Evolutionary conservation across 2,888 invertebrate genomes (phyloP).

Genomic region (Sinopyrophorus schimmeli): DNA sequence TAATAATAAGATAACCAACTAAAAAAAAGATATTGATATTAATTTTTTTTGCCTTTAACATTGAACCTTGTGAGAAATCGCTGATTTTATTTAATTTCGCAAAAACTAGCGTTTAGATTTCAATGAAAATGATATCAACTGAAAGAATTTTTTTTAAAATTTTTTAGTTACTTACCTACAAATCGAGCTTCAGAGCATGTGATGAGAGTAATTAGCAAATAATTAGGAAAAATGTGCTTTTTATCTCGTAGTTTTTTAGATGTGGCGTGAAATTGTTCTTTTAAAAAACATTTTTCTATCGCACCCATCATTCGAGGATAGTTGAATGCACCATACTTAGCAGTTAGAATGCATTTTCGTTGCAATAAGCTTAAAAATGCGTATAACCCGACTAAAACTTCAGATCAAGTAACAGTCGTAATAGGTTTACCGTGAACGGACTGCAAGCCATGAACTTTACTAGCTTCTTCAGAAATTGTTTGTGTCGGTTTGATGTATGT

Average conservation of each 20-base stretch:
- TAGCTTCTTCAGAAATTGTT: conserved; percentile 28
- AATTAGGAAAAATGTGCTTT: no score
- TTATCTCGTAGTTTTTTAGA: no score
- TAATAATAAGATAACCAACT: no score
- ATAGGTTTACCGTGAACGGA: conserved; percentile 12
- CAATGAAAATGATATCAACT: neutral
- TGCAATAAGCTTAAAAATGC: conserved; percentile 16
- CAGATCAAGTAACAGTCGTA: conserved; percentile 4
- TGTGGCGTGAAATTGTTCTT: conserved; percentile 19
- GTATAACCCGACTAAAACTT: conserved; percentile 4
- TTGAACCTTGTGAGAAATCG: no score
- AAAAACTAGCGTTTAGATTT: neutral
- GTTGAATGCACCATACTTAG: conserved; percentile 32
- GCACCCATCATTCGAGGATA: conserved; percentile 26
- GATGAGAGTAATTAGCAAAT: no score
- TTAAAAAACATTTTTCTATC: conserved; percentile 28
- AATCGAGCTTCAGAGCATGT: no score
- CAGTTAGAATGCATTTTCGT: conserved; percentile 29
- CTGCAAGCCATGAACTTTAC: conserved; percentile 24
- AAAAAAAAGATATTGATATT: no score
- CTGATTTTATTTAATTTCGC: neutral
- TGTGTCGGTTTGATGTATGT: conserved; percentile 30
- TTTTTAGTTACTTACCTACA: no score
- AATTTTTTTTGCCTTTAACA: no score
- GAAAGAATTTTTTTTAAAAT: neutral